These are phyloP conservation scores for Epistrophe grossulariae DNA, from an alignment of 2,888 invertebrate species.

Conservation along the genomic window DNA sequence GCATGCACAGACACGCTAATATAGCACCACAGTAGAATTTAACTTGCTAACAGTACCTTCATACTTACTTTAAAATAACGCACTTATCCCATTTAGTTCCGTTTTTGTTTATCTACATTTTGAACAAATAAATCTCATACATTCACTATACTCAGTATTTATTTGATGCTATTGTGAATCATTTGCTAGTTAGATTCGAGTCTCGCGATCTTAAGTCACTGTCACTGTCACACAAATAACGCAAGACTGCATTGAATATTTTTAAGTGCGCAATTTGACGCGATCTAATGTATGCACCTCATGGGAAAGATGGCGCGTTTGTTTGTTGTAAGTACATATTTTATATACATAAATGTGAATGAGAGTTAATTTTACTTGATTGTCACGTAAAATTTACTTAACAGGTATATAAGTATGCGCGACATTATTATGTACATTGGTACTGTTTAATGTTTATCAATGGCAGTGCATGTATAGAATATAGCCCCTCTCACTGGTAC, in stretches of 20 bases:
- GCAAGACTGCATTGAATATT: background rate
- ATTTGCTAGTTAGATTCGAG: background rate
- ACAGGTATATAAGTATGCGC: constrained; percentile 31
- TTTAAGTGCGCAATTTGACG: constrained; percentile 29
- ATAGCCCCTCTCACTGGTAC: constrained; percentile 13
- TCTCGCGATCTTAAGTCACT: constrained; percentile 26
- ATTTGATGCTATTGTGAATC: background rate
- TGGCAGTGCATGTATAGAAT: constrained; percentile 49
- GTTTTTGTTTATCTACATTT: constrained; percentile 14
- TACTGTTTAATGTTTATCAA: constrained; percentile 12
- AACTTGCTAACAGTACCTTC: background rate
- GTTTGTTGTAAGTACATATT: background rate
- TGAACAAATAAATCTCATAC: constrained; percentile 11
- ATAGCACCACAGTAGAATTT: background rate
- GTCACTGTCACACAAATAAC: constrained; percentile 17
- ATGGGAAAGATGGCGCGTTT: background rate
- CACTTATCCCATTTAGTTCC: background rate
- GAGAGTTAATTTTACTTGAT: constrained; percentile 68
- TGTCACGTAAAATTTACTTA: constrained; percentile 67
- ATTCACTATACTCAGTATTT: background rate
- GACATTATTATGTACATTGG: constrained; percentile 42
- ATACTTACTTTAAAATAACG: background rate
- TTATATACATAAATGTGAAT: constrained; percentile 24
- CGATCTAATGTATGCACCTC: background rate
- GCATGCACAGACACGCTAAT: background rate